Conservation (phyloP, 2,797 vertebrate genomes). For the Trematomus bernacchii region DNA sequence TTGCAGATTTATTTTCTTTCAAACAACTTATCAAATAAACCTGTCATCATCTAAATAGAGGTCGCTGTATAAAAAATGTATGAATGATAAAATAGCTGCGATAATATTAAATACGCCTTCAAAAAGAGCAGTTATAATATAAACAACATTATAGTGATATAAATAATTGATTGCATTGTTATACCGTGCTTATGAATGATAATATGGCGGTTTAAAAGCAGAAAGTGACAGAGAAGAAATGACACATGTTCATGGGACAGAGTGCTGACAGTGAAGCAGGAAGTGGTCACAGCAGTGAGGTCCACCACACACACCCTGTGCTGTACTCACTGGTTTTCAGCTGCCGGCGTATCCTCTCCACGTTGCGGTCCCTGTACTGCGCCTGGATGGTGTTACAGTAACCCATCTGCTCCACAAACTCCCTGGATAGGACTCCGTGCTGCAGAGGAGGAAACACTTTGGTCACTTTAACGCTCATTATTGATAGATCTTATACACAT, state of each 20-base stretch:
- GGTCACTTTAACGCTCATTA: background rate
- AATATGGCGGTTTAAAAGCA: background rate
- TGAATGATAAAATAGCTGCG: background rate
- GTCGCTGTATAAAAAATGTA: background rate
- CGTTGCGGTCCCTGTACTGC: slow-evolving; percentile 91
- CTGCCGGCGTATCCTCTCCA: slow-evolving; percentile 92
- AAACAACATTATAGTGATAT: background rate
- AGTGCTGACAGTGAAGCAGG: rapidly evolving
- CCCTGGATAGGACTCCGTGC: slow-evolving; percentile 90
- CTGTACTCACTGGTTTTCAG: slow-evolving; percentile 91
- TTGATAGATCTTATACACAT: background rate
- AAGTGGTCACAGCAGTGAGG: background rate
- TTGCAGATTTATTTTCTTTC: background rate
- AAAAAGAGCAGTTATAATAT: background rate
- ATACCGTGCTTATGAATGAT: background rate
- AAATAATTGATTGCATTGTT: too few species aligned
- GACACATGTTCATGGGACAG: background rate
- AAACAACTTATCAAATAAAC: background rate
- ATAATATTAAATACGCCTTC: background rate
- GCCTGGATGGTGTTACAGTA: slow-evolving; percentile 89
- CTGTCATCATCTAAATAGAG: too few species aligned
- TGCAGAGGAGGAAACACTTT: slow-evolving; percentile 30
- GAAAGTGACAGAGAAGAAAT: background rate
- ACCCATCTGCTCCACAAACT: slow-evolving; percentile 91
- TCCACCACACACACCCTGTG: background rate